These are phyloP conservation scores for Dyspetes luteomarginatus DNA, from an alignment of 2,888 invertebrate species.

Conservation along the genomic window DNA sequence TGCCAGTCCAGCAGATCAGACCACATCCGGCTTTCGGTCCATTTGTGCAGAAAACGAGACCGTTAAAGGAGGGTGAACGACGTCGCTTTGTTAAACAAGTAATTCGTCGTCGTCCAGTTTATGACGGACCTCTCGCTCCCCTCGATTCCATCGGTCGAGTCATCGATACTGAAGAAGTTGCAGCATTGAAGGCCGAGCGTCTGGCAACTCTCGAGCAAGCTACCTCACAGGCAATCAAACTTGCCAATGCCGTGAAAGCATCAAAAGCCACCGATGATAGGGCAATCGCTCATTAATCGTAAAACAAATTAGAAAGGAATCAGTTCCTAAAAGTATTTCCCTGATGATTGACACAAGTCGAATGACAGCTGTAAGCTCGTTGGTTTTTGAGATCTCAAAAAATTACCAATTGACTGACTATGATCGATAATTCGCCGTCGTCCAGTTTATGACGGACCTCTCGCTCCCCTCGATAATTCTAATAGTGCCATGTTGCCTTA, in stretches of 20 bases:
- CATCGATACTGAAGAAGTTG: constrained; percentile 73
- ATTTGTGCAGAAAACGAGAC: neutral
- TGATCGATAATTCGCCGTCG: neutral
- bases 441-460: constrained; percentile 24
- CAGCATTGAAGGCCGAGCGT: constrained; percentile 71
- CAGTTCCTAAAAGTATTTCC: no score
- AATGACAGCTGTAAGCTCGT: no score
- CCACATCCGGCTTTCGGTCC: neutral
- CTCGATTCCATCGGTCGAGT: constrained; percentile 72
- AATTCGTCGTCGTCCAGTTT: neutral
- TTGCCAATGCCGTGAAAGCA: neutral
- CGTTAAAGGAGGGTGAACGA: neutral
- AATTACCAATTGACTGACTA: no score
- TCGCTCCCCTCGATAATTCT: constrained; percentile 71
- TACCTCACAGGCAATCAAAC: neutral
- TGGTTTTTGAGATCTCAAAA: no score
- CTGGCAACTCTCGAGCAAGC: neutral
- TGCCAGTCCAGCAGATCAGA: neutral
- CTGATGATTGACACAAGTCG: no score
- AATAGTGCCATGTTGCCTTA: no score
- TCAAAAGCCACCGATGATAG: neutral
- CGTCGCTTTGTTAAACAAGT: neutral
- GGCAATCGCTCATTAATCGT: neutral
- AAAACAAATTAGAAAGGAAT: neutral
- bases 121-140: constrained; percentile 61